Evolutionary conservation across 2,797 vertebrate species (phyloP).

Genomic region (Lacerta agilis): DNA sequence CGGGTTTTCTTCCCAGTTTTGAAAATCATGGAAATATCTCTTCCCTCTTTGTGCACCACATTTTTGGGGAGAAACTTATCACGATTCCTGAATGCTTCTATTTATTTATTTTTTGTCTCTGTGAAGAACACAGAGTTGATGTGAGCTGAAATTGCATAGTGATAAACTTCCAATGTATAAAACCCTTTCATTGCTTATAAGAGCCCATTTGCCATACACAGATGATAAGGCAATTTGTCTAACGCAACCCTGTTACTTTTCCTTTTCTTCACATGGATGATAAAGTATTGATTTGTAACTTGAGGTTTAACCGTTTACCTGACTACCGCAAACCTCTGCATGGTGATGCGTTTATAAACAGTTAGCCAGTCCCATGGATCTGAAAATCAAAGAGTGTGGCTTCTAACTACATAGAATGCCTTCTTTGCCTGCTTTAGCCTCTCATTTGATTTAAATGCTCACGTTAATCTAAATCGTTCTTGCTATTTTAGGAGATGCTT

Average conservation of each 20-base stretch:
- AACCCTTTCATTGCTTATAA: background rate
- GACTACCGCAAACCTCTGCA: background rate
- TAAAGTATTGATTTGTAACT: slow-evolving; percentile 25
- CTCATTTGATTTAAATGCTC: slow-evolving; percentile 67
- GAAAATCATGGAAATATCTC: background rate
- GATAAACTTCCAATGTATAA: background rate
- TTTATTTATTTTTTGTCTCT: background rate
- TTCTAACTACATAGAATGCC: slow-evolving; percentile 24
- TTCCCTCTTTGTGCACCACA: background rate
- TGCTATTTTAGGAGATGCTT: slow-evolving; percentile 83
- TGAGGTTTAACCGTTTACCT: background rate
- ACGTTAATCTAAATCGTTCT: slow-evolving; percentile 75
- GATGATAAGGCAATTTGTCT: background rate
- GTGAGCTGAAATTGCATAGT: background rate
- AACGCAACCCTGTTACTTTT: background rate
- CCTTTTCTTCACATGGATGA: background rate
- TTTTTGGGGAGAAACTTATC: background rate
- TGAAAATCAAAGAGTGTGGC: background rate
- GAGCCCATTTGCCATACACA: background rate
- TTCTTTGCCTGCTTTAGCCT: slow-evolving; percentile 73
- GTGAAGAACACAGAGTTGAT: background rate
- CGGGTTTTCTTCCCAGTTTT: background rate
- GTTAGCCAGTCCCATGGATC: slow-evolving; percentile 31
- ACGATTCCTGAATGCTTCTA: background rate
- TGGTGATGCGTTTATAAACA: background rate